Evolutionary conservation across 2,888 invertebrate genomes (phyloP), one percentile per base, ranked within the genome.

Genomic region (Megalurothrips usitatus): DNA sequence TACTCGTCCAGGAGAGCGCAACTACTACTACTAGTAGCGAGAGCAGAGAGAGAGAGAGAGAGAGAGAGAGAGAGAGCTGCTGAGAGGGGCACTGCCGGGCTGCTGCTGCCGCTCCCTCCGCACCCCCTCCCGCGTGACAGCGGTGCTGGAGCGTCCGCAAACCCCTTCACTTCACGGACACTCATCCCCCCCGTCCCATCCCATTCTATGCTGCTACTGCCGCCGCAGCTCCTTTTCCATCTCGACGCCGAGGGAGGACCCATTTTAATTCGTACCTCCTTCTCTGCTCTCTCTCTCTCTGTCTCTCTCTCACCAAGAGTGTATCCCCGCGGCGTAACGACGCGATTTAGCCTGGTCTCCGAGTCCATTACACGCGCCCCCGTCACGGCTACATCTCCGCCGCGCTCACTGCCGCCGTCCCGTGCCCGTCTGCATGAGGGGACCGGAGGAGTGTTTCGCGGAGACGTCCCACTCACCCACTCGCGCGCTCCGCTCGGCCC

Each of bases 261-360:
- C 58, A 58, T 58, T 58, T 58, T 58, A 58, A 58, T 58, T 58
- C 58, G 58, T 58, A 58, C 58, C 58, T 58, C 14, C 14, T 58
- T 6, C n/a, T n/a, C n/a, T n/a, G 11, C 58, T 17, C 58, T 19
- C 58, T 58, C 58, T 58, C 58, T 52, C 52, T 52, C 52, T 52
- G 6, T 52, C 19, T 52, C 58, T 58, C 58, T 58, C 58, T 58
- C 58, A 8, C 58, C 52, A 52, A 52, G 14, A 58, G 17, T 58
- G 58, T 58, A 58, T 58, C 58, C 58, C 58, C 19, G n/a, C n/a
- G 58, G 58, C 58, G 17, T 58, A 58, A 58, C 58, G 58, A 58
- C 58, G 58, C 58, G 58, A 58, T 58, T 58, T 58, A 58, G 58
- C 58, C 58, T 58, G 58, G 58, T 58, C 58, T 58, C 58, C 58